Conservation (phyloP, 2,888 invertebrate species). For the Dendrolimus pini region DNA sequence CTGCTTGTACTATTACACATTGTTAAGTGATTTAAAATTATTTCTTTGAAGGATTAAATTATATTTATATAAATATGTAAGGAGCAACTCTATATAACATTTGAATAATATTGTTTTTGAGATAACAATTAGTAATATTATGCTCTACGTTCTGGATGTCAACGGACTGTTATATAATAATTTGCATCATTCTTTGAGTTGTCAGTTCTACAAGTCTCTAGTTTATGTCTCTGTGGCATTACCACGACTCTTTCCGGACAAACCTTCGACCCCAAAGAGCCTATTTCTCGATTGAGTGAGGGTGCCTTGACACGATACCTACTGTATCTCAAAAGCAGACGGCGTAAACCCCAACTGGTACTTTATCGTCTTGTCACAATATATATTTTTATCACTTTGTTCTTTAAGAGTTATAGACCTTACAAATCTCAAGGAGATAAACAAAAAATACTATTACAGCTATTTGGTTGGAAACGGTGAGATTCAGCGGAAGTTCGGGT, state of each 20-base stretch:
- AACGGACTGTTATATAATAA: too few species aligned
- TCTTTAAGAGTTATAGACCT: conserved; percentile 13
- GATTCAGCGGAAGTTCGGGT: conserved; percentile 45
- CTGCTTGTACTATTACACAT: too few species aligned
- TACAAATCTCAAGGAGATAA: conserved; percentile 4
- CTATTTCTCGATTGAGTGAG: conserved; percentile 57
- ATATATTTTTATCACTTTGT: conserved; percentile 13
- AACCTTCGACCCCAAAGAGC: conserved; percentile 53
- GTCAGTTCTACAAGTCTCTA: not conserved
- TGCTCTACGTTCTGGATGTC: too few species aligned
- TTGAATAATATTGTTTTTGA: too few species aligned
- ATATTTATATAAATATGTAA: too few species aligned
- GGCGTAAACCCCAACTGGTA: conserved; percentile 2
- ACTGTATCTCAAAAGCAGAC: conserved; percentile 5
- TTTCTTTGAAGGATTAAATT: too few species aligned
- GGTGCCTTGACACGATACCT: conserved; percentile 24
- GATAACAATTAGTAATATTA: too few species aligned
- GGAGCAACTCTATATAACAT: too few species aligned
- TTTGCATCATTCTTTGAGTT: too few species aligned
- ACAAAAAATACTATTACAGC: conserved; percentile 15
- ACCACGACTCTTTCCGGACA: conserved; percentile 9
- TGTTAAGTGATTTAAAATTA: too few species aligned
- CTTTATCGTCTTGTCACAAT: conserved; percentile 13
- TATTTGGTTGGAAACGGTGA: conserved; percentile 25
- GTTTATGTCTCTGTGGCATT: conserved; percentile 7